A percentile compares a stretch with the other conserved stretches of the same genome.
Evolutionary conservation across 2,113 vertebrate genomes (phyloP).

Genomic region (Astur gentilis): DNA sequence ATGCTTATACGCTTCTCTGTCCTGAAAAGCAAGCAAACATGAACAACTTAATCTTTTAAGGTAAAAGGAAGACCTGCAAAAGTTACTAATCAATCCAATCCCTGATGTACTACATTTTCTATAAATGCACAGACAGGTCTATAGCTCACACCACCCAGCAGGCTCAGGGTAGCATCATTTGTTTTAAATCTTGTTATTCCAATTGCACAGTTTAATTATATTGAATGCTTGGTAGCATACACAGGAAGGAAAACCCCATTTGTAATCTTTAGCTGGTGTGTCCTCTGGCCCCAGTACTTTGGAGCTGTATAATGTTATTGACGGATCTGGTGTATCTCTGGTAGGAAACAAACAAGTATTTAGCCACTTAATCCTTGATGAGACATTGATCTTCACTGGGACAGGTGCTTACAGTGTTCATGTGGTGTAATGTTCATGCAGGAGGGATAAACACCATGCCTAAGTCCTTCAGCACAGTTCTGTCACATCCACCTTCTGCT

Average conservation of each 20-base stretch:
- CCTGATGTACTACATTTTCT: neutral
- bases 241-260: neutral
- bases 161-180: neutral
- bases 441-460: neutral
- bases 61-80: neutral
- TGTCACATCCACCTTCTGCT: neutral
- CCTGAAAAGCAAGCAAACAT: neutral
- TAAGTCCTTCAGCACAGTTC: neutral
- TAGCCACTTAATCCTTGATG: neutral
- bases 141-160: neutral
- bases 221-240: neutral
- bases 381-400: neutral
- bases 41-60: neutral
- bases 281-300: neutral
- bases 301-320: neutral
- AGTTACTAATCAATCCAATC: neutral
- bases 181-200: neutral
- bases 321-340: too few species aligned
- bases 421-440: fast-evolving
- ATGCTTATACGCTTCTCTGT: neutral
- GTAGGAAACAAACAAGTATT: neutral
- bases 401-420: fast-evolving
- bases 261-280: neutral
- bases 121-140: neutral
- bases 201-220: neutral